Evolutionary conservation across 2,113 vertebrate genomes (phyloP), one percentile per base, ranked within the genome.

Genomic region (Triplophysa siluroides): DNA sequence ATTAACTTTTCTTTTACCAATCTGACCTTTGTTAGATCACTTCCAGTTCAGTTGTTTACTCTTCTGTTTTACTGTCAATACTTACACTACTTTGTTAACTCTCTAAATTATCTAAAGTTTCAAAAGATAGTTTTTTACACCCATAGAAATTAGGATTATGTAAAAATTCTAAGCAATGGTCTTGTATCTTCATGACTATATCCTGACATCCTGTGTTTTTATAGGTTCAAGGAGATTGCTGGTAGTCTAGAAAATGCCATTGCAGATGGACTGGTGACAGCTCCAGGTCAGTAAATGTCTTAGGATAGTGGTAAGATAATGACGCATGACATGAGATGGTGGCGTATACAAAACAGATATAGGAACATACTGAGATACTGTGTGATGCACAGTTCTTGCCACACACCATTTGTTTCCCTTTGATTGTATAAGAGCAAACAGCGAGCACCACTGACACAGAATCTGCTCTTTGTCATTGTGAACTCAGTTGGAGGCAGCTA

Each of bases 221-320:
- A 29, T 82, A 99, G 98, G 65, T 98, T 96, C 85, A 95, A 96
- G 89, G 98, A 99, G 91, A 94, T 97, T 86, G 97, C 96, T 7
- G 96, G 95, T 43, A 88, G 90, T 90, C 87, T 99, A 86, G 98
- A 99, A 89, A 94, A 94, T 21, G 89, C 94, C 2, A 90, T 97
- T 71, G 90, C 89, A 73, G 94, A 95, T 47, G 90, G 91, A 1
- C 86, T 98, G 65, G 90, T 93, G 79, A 93, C 93, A 14, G 94
- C 96, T 80, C 93, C 95, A 93, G 95, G 98, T 99, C 91, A 91
- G 84, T 78, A 14, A 52, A 8, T 54, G 60, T 60, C 54, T 56
- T 10, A 4, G 29, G 33, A 6, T 38, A 7, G 33, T 6, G 33
- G 6, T 8, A 38, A 38, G 33, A 38, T 38, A 38, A 38, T 38